Conservation (phyloP, 2,797 vertebrate genomes). For the Furcifer pardalis region DNA sequence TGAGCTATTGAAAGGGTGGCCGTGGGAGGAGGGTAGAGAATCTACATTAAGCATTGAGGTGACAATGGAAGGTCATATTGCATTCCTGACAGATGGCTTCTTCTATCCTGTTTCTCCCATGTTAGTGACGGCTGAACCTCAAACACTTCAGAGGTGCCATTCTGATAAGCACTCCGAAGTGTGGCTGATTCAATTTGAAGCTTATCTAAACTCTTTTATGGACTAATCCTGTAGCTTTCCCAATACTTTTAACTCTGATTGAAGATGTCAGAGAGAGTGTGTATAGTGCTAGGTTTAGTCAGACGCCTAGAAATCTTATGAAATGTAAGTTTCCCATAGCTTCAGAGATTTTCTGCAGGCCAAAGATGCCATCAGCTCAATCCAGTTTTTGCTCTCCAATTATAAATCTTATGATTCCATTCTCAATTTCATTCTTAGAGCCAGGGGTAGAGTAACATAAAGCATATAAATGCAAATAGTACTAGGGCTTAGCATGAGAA, state of each 20-base stretch:
- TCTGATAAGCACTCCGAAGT: conserved; percentile 9
- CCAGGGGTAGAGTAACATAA: not conserved
- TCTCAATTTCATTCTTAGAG: not conserved
- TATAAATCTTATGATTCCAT: not conserved
- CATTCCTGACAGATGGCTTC: conserved; percentile 18
- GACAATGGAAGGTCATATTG: conserved; percentile 5
- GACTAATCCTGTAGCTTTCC: not conserved
- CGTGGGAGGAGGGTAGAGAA: not conserved
- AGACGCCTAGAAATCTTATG: not conserved
- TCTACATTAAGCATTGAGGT: conserved; percentile 6
- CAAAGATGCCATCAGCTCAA: not conserved
- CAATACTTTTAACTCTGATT: conserved; percentile 15
- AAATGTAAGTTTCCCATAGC: not conserved
- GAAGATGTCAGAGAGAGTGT: conserved; percentile 13
- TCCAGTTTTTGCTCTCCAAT: not conserved
- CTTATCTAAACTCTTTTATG: conserved; percentile 18
- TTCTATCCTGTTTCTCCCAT: conserved; percentile 24
- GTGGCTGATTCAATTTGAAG: conserved; percentile 25
- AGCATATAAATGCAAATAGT: not conserved
- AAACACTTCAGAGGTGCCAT: conserved; percentile 10
- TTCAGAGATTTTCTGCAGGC: not conserved
- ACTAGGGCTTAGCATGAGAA: not conserved
- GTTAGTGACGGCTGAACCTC: conserved; percentile 14
- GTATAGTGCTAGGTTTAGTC: not conserved
- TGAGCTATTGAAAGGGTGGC: conserved; percentile 20